phyloP scores from a whole-genome alignment of 2,797 vertebrate species.

The Eidolon dupreanum region DNA sequence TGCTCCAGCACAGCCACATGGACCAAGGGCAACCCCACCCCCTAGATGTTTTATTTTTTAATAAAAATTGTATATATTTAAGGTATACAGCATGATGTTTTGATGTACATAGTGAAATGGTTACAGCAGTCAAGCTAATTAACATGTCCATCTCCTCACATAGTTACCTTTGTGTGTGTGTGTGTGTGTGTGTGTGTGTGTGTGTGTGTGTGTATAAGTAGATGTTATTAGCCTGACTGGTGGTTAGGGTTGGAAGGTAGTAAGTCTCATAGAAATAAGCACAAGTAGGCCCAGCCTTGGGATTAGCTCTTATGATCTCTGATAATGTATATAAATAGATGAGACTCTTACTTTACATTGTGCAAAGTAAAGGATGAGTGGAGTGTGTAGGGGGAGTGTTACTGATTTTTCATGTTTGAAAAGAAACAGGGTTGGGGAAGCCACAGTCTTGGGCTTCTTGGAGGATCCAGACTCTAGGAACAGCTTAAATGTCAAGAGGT shows the following conservation, averaged over 20 bases:
- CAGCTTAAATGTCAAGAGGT: slow-evolving; percentile 38
- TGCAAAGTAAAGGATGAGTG: slow-evolving; percentile 43
- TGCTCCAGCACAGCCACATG: too few relatives aligned
- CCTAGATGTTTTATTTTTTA: not conserved
- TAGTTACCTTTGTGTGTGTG: not conserved
- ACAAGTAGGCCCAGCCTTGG: not conserved
- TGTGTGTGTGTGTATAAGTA: not conserved
- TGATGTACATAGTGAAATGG: not conserved
- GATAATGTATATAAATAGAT: slow-evolving; percentile 6
- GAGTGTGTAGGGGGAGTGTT: slow-evolving; percentile 44
- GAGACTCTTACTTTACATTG: slow-evolving; percentile 8
- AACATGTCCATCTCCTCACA: not conserved
- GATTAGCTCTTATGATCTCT: not conserved
- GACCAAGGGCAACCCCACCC: too few relatives aligned
- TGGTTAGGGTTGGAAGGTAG: not conserved
- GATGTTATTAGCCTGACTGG: not conserved
- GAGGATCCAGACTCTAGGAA: slow-evolving; percentile 49
- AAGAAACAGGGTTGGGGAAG: slow-evolving; percentile 35
- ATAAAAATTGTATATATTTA: not conserved
- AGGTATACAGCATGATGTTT: not conserved
- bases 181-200: not conserved
- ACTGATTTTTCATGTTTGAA: slow-evolving; percentile 48
- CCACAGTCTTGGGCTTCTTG: slow-evolving; percentile 19
- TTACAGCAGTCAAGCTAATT: not conserved
- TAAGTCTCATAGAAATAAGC: not conserved